Evolutionary conservation across 2,797 vertebrate species (phyloP).

Genomic region (Toxotes lorentzi): DNA sequence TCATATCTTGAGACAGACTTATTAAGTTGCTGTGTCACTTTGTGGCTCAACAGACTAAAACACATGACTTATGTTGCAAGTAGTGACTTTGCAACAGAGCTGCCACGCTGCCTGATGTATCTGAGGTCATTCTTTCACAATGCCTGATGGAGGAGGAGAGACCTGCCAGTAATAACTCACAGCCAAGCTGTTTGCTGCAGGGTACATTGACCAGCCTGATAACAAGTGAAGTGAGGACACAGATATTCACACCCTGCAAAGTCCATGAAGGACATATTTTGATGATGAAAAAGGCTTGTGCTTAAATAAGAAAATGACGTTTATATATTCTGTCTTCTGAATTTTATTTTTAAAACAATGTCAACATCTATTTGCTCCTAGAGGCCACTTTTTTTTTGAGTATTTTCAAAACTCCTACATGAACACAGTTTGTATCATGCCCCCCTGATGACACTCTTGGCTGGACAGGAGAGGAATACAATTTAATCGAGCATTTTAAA

Average conservation of each 20-base stretch:
- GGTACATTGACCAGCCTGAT: slow-evolving; percentile 52
- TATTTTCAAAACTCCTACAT: not conserved
- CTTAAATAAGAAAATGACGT: not conserved
- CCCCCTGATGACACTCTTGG: not conserved
- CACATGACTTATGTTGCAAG: slow-evolving; percentile 73
- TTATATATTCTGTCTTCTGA: not conserved
- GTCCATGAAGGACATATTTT: slow-evolving; percentile 22
- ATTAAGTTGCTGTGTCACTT: slow-evolving; percentile 56
- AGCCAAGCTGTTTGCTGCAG: slow-evolving; percentile 62
- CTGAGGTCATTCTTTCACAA: slow-evolving; percentile 73
- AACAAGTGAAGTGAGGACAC: slow-evolving; percentile 48
- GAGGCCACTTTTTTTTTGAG: not conserved
- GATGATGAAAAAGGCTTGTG: not conserved
- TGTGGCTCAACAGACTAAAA: slow-evolving; percentile 60
- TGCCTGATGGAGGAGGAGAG: slow-evolving; percentile 58
- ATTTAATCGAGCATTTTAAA: slow-evolving; percentile 53
- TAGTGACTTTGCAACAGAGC: slow-evolving; percentile 73
- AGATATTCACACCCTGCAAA: slow-evolving; percentile 40
- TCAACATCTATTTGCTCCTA: not conserved
- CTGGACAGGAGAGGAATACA: slow-evolving; percentile 34
- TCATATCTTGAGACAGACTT: slow-evolving; percentile 53
- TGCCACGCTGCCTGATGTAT: slow-evolving; percentile 52
- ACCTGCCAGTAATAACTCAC: slow-evolving; percentile 72
- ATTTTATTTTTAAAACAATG: not conserved
- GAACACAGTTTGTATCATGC: slow-evolving; percentile 1